Evolutionary conservation across 1,140 invertebrate genomes (phyloP), one percentile per base, ranked within the genome.

Genomic region (Drosophila biarmipes): DNA sequence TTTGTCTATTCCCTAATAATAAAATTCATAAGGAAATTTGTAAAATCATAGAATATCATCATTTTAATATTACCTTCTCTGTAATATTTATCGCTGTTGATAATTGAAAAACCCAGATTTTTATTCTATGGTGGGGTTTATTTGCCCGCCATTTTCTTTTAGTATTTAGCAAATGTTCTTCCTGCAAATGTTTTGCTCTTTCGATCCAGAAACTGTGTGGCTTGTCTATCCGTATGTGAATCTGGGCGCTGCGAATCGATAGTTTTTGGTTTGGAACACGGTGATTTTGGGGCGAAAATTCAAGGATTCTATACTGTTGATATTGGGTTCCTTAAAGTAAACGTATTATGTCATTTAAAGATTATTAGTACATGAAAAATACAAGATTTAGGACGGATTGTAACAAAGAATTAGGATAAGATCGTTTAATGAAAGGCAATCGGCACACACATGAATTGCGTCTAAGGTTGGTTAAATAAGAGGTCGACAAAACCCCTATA

Each of bases 281-380:
- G 93, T 94, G 78, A 95, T 95, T 63, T 96, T 95, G 61, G 94
- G 95, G 63, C 24, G 82, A 51, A 92, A 98, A 98, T 92, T 98
- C 96, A 53, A 98, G 93, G 55, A 98, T 93, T 27, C 95, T 95
- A 90, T 98, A 97, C 6, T 96, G 96, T 91, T 97, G 80, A 53
- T 78, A 90, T 63, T 78, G 95, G 94, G 69, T 94, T 94, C 89
- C 97, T 97, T 97, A 93, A 63, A 79, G 73, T 27, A 15, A 52
- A 11, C 29, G 8, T 49, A 21, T 42, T 19, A 19, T 11, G n/a
- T n/a, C 42, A 24, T 2, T 11, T 48, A 8, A 29, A n/a, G 5
- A 24, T 15, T 31, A 31, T 45, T 21, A 43, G 34, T 38, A 11
- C 4, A 24, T 38, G 34, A 43, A 19, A 21, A 19, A 43, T 15